phyloP scores from a whole-genome alignment of 2,113 vertebrate genomes.

The Ellobius talpinus region DNA sequence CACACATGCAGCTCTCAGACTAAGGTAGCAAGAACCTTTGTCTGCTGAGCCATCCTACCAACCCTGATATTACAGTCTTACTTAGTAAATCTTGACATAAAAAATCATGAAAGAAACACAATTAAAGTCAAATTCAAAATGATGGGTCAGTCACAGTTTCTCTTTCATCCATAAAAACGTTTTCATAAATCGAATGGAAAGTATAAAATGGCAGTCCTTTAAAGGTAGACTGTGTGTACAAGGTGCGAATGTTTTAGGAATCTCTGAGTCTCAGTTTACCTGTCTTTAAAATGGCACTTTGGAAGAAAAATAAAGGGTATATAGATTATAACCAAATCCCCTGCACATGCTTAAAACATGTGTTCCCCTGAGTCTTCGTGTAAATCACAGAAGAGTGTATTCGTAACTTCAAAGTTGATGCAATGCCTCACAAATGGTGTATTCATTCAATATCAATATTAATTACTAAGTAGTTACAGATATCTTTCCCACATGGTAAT shows the following conservation, averaged over 20 bases:
- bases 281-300: background rate
- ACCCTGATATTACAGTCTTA: background rate
- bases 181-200: background rate
- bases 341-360: background rate
- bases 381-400: background rate
- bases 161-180: constrained; percentile 15
- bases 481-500: background rate
- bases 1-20: background rate
- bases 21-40: background rate
- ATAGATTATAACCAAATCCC: background rate
- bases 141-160: background rate
- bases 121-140: constrained; percentile 65
- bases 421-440: background rate
- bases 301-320: background rate
- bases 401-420: background rate
- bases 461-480: background rate
- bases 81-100: constrained; percentile 57
- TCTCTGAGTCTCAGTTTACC: constrained; percentile 33
- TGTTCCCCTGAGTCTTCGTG: background rate
- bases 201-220: constrained; percentile 3
- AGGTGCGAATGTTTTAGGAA: background rate
- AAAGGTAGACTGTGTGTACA: background rate
- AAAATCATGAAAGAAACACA: constrained; percentile 55
- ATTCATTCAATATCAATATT: background rate
- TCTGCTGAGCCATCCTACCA: too few relatives aligned